Evolutionary conservation across 2,888 invertebrate genomes (phyloP).

Genomic region (Dynastes grantii): DNA sequence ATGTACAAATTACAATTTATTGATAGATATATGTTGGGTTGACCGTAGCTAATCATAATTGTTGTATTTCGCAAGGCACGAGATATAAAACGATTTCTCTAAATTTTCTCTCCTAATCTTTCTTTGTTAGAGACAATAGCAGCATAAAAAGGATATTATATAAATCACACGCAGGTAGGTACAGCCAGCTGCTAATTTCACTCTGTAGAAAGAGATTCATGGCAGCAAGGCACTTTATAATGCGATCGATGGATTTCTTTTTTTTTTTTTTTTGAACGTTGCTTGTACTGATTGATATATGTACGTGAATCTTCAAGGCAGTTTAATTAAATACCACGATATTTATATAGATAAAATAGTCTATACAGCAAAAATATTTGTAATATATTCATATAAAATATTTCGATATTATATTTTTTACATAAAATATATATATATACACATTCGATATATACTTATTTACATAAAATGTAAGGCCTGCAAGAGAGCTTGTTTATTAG

Average conservation of each 20-base stretch:
- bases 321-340: constrained; percentile 6
- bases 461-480: constrained; percentile 5
- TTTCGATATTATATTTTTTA: constrained; percentile 1
- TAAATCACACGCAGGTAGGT: background rate
- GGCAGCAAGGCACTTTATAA: background rate
- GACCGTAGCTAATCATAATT: too few relatives aligned
- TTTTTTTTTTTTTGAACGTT: background rate
- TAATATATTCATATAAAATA: constrained; percentile 7
- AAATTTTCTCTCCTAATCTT: background rate
- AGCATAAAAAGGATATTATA: background rate
- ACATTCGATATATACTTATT: background rate
- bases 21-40: too few relatives aligned
- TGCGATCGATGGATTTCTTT: background rate
- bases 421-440: background rate
- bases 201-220: background rate
- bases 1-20: too few relatives aligned
- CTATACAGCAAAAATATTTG: constrained; percentile 6
- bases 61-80: background rate
- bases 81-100: background rate
- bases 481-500: background rate
- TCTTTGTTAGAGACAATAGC: background rate
- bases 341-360: background rate
- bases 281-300: constrained; percentile 14
- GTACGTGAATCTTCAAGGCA: constrained; percentile 1
- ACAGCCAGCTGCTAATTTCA: background rate